Conservation (phyloP, 2,888 invertebrate species). For the Stomorhina lunata region DNA sequence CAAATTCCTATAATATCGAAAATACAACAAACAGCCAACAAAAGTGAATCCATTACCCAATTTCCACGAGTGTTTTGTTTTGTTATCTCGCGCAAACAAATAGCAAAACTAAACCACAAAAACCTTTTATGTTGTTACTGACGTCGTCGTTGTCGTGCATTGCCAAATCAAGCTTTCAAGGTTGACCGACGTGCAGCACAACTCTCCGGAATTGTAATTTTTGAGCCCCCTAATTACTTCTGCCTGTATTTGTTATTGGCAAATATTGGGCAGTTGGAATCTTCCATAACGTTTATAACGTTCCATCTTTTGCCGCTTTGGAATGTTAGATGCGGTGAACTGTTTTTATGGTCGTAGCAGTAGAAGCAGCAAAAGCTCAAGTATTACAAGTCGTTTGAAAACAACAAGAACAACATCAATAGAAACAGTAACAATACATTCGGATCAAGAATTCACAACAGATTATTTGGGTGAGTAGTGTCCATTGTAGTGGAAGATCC, state of each 20-base stretch:
- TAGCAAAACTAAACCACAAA: conserved; percentile 5
- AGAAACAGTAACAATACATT: conserved; percentile 57
- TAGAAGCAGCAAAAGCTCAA: conserved; percentile 71
- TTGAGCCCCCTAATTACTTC: neutral
- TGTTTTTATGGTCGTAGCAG: conserved; percentile 75
- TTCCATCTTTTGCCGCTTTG: conserved; percentile 72
- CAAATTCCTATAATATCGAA: conserved; percentile 57
- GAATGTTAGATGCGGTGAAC: conserved; percentile 80
- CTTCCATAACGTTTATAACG: conserved; percentile 55
- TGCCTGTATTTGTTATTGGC: conserved; percentile 46
- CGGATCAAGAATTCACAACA: conserved; percentile 55
- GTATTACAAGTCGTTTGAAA: conserved; percentile 71
- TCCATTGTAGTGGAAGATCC: no score
- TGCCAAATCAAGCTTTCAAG: conserved; percentile 23
- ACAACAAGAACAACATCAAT: conserved; percentile 55
- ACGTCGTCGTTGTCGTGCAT: no score
- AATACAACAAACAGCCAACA: conserved; percentile 1
- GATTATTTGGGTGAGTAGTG: conserved; percentile 55
- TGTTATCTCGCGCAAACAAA: conserved; percentile 1
- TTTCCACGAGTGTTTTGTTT: conserved; percentile 24
- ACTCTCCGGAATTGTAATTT: neutral
- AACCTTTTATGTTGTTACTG: conserved; percentile 29
- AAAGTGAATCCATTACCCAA: conserved; percentile 29
- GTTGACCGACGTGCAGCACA: neutral
- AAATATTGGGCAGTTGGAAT: conserved; percentile 49